Conservation (phyloP, 2,113 vertebrate genomes). For the Reinhardtius hippoglossoides region DNA sequence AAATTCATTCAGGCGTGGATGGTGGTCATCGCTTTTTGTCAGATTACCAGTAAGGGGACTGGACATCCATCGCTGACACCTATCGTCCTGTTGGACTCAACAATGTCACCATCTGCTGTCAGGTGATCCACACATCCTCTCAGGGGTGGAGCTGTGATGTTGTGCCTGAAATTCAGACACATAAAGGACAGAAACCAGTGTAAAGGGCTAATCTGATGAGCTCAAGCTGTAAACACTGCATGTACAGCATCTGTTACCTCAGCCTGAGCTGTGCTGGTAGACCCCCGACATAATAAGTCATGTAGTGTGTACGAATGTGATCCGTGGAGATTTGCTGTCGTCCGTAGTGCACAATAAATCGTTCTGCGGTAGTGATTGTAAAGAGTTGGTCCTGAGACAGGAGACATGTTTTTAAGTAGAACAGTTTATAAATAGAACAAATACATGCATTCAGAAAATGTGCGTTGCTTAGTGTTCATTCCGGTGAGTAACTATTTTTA, state of each 20-base stretch:
- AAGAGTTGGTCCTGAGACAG: conserved; percentile 34
- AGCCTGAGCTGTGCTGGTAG: conserved; percentile 83
- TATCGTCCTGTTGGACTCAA: conserved; percentile 77
- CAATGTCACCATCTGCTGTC: conserved; percentile 68
- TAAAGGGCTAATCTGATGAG: background rate
- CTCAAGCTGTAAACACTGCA: background rate
- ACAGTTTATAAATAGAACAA: background rate
- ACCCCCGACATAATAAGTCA: conserved; percentile 88
- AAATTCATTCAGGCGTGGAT: background rate
- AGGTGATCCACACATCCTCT: conserved; percentile 88
- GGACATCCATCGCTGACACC: conserved; percentile 88
- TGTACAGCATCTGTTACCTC: conserved; percentile 71
- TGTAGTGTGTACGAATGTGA: conserved; percentile 61
- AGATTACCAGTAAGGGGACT: conserved; percentile 84
- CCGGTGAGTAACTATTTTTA: too few relatives aligned
- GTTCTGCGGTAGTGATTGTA: background rate
- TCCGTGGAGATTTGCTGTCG: background rate
- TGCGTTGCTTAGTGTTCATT: too few relatives aligned
- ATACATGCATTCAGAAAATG: background rate
- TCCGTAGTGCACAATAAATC: conserved; percentile 24
- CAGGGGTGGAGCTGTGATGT: conserved; percentile 86
- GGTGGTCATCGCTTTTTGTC: background rate
- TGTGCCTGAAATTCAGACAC: conserved; percentile 80
- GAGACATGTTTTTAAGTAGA: background rate
- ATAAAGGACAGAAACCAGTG: background rate